These are phyloP conservation scores for Nomia melanderi DNA, from an alignment of 1,140 invertebrate species.

Conservation along the genomic window DNA sequence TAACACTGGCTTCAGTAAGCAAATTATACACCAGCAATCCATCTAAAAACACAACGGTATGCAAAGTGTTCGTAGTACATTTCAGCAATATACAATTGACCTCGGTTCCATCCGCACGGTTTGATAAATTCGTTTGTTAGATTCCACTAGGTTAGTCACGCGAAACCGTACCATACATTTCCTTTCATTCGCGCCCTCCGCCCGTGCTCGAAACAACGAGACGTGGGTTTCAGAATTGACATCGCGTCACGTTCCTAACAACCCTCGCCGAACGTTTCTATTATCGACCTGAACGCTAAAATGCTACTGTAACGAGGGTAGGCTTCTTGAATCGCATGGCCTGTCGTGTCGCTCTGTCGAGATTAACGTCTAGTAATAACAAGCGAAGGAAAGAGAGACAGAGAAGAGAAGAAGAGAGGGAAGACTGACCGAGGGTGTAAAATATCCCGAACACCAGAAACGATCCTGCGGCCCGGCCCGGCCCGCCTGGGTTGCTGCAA, in stretches of 20 bases:
- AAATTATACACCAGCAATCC: too few species aligned
- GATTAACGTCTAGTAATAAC: conserved; percentile 53
- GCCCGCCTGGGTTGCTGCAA: not conserved
- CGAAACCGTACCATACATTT: conserved; percentile 37
- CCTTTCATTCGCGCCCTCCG: conserved; percentile 36
- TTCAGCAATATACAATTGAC: too few species aligned
- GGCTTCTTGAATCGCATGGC: conserved; percentile 44
- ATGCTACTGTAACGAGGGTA: conserved; percentile 39
- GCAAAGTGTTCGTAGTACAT: too few species aligned
- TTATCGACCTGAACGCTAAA: conserved; percentile 29
- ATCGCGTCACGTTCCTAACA: conserved; percentile 21
- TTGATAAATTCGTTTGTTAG: too few species aligned
- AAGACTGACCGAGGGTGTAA: conserved; percentile 35
- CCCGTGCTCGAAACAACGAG: conserved; percentile 16
- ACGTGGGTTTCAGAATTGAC: conserved; percentile 20
- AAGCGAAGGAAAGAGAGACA: conserved; percentile 31
- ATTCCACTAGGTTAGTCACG: not conserved
- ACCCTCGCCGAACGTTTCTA: conserved; percentile 23
- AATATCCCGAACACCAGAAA: conserved; percentile 24
- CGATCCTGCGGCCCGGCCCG: conserved; percentile 31
- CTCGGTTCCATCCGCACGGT: too few species aligned
- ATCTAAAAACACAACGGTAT: too few species aligned
- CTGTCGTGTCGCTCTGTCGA: not conserved
- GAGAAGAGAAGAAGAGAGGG: too few species aligned
- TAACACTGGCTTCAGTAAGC: too few species aligned